Conservation (phyloP, 1,140 invertebrate genomes). For the Cotesia vestalis region DNA sequence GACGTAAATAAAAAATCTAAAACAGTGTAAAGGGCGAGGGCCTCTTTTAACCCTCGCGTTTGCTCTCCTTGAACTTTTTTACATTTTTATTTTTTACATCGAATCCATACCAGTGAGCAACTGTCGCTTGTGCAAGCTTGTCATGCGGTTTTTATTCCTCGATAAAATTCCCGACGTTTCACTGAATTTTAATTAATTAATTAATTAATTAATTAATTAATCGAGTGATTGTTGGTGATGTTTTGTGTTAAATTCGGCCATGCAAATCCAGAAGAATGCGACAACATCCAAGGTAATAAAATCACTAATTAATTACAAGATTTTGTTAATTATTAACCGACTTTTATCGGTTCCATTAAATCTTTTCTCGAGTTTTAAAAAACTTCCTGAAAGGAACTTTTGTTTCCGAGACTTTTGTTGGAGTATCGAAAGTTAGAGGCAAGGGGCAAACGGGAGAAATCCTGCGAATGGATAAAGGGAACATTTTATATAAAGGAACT, state of each 20-base stretch:
- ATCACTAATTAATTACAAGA: neutral
- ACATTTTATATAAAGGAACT: too few species aligned
- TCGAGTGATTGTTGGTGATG: constrained; percentile 19
- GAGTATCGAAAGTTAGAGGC: too few species aligned
- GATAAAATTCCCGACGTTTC: neutral
- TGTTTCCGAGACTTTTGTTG: too few species aligned
- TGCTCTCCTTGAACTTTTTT: constrained; percentile 25
- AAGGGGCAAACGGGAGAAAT: too few species aligned
- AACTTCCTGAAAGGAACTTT: too few species aligned
- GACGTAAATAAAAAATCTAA: constrained; percentile 44
- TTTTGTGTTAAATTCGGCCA: constrained; percentile 40
- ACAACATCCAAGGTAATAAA: constrained; percentile 12
- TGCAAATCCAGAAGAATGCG: constrained; percentile 26
- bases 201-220: too few species aligned
- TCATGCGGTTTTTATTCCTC: constrained; percentile 17
- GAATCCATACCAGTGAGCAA: neutral
- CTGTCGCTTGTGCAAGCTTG: constrained; percentile 29
- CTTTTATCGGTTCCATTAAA: too few species aligned
- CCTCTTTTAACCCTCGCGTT: constrained; percentile 48
- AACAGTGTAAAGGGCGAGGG: constrained; percentile 37
- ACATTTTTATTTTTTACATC: constrained; percentile 26
- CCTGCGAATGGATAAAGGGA: too few species aligned
- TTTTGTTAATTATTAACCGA: neutral
- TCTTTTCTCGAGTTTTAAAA: too few species aligned
- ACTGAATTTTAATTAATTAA: too few species aligned